Percentiles rank a stretch among this genome's conserved stretches.
These are phyloP conservation scores for Mesopsocus fuscifrons DNA, from an alignment of 2,888 invertebrate species.

Conservation along the genomic window DNA sequence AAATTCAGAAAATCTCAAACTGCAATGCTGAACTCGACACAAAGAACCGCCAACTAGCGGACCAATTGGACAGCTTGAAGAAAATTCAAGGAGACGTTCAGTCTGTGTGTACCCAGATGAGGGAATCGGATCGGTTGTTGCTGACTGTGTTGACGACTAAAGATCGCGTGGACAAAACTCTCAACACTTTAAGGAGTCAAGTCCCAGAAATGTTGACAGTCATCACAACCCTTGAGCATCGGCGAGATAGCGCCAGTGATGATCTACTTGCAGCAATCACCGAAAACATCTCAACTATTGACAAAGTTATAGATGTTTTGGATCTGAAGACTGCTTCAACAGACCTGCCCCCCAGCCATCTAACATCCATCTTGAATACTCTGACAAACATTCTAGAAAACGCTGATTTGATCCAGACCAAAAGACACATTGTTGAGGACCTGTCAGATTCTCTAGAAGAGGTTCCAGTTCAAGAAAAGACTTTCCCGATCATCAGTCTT, in stretches of 20 bases:
- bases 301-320: too few species aligned
- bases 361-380: too few species aligned
- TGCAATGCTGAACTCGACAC: too few species aligned
- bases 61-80: neutral
- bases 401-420: neutral
- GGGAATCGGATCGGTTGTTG: neutral
- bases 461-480: neutral
- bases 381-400: neutral
- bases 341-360: too few species aligned
- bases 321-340: too few species aligned
- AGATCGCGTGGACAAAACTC: neutral
- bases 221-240: neutral
- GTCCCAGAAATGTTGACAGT: neutral
- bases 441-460: slow-evolving; percentile 6
- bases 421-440: neutral
- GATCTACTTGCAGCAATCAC: too few species aligned
- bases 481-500: slow-evolving; percentile 1
- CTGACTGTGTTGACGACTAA: neutral
- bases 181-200: neutral
- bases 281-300: too few species aligned
- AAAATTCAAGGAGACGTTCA: neutral
- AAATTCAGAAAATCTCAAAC: neutral
- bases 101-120: neutral
- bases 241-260: neutral
- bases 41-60: neutral